Base-by-base conservation (phyloP, 2,797 vertebrate species). In the Amazona ochrocephala region DNA sequence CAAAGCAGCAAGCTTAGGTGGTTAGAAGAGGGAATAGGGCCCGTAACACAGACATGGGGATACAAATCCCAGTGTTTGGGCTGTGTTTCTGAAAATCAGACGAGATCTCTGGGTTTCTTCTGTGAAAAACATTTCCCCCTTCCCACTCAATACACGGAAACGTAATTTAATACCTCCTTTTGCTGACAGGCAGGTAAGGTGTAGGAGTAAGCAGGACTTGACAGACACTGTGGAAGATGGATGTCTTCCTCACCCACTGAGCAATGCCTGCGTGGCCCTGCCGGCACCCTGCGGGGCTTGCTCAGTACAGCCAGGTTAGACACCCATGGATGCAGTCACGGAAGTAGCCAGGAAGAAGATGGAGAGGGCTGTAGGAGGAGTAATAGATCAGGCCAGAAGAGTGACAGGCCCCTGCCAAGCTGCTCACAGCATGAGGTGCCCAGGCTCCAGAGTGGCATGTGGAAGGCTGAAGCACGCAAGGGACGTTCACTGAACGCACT, bases 11-110 rank as follows among this genome's bases (percentile, higher is more conserved):
- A 5, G 21, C 37, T 41, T 26, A 22, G 15, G 10, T n/a, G 37
- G 9, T 0, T 29, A 24, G 41, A 68, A 22, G 58, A 53, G n/a
- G 41, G 65, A 67, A 39, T 29, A 75, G 62, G 23, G 11, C 22
- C 42, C 12, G 1, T 21, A 15, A 22, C 15, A 66, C 70, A 48
- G 58, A 53, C 10, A 29, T 2, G 14, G 34, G 41, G 24, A 66
- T 20, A 51, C 44, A 84, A 42, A 11, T 2, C 8, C 22, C 13
- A 10, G 29, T 0, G 0, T n/a, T 45, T 5, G 3, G 26, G 22
- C 70, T 68, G 42, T n/a, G 9, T 51, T 70, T 73, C 86, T 67
- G n/a, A 42, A 66, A 41, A 66, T 53, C 29, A 22, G 17, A 56
- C 7, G 7, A 11, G 24, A 47, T 45, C 58, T 61, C 51, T 29